phyloP scores from a whole-genome alignment of 2,888 invertebrate species.

The Hanleya hanleyi region DNA sequence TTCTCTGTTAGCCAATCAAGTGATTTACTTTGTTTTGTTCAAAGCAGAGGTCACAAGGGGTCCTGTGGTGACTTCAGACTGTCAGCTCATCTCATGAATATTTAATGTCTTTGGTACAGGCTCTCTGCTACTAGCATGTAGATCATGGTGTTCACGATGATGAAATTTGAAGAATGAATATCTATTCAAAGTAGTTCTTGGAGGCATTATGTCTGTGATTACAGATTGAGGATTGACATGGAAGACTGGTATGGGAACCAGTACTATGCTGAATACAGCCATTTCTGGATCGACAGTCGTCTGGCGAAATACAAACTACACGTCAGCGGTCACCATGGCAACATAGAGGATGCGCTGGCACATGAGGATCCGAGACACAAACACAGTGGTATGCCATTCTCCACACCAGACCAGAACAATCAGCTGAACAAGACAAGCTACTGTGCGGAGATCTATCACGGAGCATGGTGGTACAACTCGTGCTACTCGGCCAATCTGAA shows the following conservation, averaged over 20 bases:
- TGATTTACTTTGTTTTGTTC: too few relatives aligned
- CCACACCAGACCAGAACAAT: constrained; percentile 13
- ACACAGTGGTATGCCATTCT: constrained; percentile 12
- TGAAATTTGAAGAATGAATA: too few relatives aligned
- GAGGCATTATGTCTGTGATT: too few relatives aligned
- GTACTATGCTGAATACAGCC: constrained; percentile 3
- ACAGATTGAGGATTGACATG: constrained; percentile 1
- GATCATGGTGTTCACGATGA: too few relatives aligned
- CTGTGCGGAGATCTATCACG: constrained; percentile 8
- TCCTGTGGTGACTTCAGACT: too few relatives aligned
- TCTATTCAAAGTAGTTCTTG: too few relatives aligned
- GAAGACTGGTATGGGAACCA: not conserved
- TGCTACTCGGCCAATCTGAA: constrained; percentile 11
- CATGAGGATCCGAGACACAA: not conserved
- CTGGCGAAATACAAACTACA: not conserved
- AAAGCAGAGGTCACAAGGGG: too few relatives aligned
- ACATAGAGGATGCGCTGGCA: not conserved
- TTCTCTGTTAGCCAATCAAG: too few relatives aligned
- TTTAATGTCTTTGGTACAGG: too few relatives aligned
- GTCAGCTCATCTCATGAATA: too few relatives aligned
- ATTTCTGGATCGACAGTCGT: not conserved
- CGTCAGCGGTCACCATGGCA: constrained; percentile 10
- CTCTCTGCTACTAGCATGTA: too few relatives aligned
- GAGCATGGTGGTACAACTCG: constrained; percentile 15
- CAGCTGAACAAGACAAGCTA: not conserved